Percentiles rank a stretch among this genome's conserved stretches.
Conservation (phyloP, 2,797 vertebrate genomes). For the Scomberomorus guttatus region DNA sequence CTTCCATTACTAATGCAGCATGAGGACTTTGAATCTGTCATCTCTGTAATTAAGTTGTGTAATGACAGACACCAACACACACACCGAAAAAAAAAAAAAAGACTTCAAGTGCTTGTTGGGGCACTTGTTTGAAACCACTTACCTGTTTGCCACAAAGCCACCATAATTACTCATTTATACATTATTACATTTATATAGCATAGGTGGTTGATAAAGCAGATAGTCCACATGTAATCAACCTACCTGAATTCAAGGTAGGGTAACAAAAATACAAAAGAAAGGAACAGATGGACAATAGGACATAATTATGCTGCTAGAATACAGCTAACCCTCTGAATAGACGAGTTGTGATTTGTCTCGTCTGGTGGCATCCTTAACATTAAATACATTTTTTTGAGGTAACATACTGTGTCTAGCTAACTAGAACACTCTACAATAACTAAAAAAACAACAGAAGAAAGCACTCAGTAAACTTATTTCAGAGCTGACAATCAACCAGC, state of each 20-base stretch:
- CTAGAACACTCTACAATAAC: too few relatives aligned
- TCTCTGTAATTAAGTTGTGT: constrained; percentile 60
- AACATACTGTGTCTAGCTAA: too few relatives aligned
- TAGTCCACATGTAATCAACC: background rate
- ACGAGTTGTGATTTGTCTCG: too few relatives aligned
- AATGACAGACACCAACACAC: constrained; percentile 32
- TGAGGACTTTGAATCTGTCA: constrained; percentile 47
- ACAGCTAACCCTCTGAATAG: background rate
- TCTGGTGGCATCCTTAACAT: too few relatives aligned
- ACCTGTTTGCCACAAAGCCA: background rate
- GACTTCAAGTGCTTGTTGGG: background rate
- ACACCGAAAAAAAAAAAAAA: background rate
- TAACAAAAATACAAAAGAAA: background rate
- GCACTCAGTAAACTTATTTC: background rate
- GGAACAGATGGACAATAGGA: background rate
- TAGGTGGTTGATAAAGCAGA: background rate
- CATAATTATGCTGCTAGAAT: background rate
- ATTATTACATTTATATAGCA: background rate
- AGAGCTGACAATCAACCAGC: background rate
- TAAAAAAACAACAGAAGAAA: background rate
- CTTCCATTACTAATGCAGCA: constrained; percentile 58
- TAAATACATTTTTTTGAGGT: too few relatives aligned
- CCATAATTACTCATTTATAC: background rate
- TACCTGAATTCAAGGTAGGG: background rate
- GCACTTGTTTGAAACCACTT: background rate